Base-by-base conservation (phyloP, 2,888 invertebrate genomes). In the Melinaea menophilus region DNA sequence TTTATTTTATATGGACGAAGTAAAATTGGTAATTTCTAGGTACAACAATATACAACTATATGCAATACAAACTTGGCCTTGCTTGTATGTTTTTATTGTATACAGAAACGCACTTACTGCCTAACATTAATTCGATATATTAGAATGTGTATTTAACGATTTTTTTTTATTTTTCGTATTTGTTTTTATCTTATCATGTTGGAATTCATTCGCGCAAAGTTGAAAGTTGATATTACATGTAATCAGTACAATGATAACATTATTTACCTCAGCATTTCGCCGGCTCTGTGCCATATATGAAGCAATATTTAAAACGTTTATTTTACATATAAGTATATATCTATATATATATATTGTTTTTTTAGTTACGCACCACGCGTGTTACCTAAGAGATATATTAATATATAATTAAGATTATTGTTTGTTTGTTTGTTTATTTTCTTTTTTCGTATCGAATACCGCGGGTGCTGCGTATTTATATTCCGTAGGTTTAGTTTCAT, bases 281-380 rank as follows among this genome's bases (percentile, higher is more conserved):
- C 51, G 69, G 65, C 55, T 61, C 13, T 56, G 65, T 65, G 69
- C 63, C 65, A 67, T 67, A 63, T 22, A 31, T 59, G 59, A 59
- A 65, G 61, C 60, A 61, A 65, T 67, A 54, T 56, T 35, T 56
- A 51, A 47, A 62, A 46, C 37, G 35, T 59, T 55, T 46, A 22
- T 55, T 55, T 57, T 13, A 58, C 51, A 13, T 41, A 37, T n/a
- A n/a, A n/a, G n/a, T n/a, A n/a, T n/a, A n/a, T n/a, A 22, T 22
- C 22, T 22, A 22, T 22, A 22, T 22, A 22, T 22, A 22, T 22
- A 22, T 22, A 22, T 22, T 22, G 22, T 22, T 31, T 47, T n/a
- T 51, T 59, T 33, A 48, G 22, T 64, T 64, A 55, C 58, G 54
- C 58, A 5, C 48, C 37, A 51, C 46, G 57, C 56, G 55, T 54